Base-by-base conservation (phyloP, 1,140 invertebrate species). In the Hylaeus anthracinus region DNA sequence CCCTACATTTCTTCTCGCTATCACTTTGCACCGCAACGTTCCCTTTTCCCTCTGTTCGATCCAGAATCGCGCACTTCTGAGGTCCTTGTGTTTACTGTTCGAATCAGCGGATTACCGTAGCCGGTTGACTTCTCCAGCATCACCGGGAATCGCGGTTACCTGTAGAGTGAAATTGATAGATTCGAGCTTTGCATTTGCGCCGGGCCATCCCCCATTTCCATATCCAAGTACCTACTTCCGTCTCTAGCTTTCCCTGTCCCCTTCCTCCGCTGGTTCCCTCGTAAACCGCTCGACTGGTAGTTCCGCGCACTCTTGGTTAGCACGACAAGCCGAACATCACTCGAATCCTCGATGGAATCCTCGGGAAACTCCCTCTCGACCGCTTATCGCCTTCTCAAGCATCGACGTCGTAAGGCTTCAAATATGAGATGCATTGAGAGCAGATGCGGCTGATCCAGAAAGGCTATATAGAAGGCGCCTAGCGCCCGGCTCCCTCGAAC, bases 131-230 rank as follows among this genome's bases (percentile, higher is more conserved):
- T 75, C 82, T 78, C 80, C 63, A 9, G 58, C 73, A 72, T 60
- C 64, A 5, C 14, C 70, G n/a, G 48, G 58, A 80, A 80, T 72
- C 82, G 67, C 65, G 56, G 74, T 78, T 80, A 82, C 75, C 86
- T 83, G 85, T 79, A 71, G 81, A 90, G 88, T 90, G 89, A 92
- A 91, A 91, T 92, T 92, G 91, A 92, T 92, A 92, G 90, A 92
- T 92, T 91, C 89, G 89, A 89, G 90, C 86, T 90, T 90, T 84
- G 87, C 88, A 88, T 90, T 89, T 83, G 85, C 83, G 81, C 78
- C 78, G 72, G 85, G 72, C 74, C 61, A 83, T 85, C 84, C 87
- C 84, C 87, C 84, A 90, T 92, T 90, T 91, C 88, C 87, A 89
- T 89, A 90, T 89, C 82, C 87, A 89, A 92, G 91, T 91, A 89